Base-by-base conservation (phyloP, 1,140 invertebrate genomes). In the Drosophila nebulosa region DNA sequence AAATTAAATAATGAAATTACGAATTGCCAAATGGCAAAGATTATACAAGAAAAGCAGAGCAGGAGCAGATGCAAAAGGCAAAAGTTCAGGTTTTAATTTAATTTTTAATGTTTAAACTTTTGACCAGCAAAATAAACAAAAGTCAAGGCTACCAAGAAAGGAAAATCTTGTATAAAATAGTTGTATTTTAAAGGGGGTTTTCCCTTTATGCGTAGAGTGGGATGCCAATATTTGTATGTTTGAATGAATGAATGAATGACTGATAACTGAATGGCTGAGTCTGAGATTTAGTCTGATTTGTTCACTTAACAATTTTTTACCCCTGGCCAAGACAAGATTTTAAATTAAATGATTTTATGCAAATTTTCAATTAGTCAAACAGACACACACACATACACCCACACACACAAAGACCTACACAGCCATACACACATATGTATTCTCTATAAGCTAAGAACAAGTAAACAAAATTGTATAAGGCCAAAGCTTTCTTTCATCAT, bases 311-410 rank as follows among this genome's bases (percentile, higher is more conserved):
- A 74, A 78, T 74, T 80, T 78, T 81, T 74, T 63, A 58, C 16
- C 58, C 62, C 61, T 74, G 61, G 64, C 69, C 74, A 86, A 74
- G 71, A 81, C 78, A 81, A 69, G 78, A 86, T 85, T 88, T 85
- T 85, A 81, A 85, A 85, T 85, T 85, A 85, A 86, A 85, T 85
- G 81, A 86, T 86, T 86, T 88, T 88, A 86, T 86, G 81, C 81
- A 86, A 86, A 86, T 86, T 86, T 86, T 86, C 81, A 86, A 86
- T 86, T 88, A 88, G 81, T 68, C 80, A 81, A 79, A 76, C 81
- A 84, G 67, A 75, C 63, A 69, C 67, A 73, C 62, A 46, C 32
- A 27, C 62, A 58, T 36, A 53, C 76, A 67, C 24, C 51, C 46
- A 52, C 18, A 63, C 56, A 75, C 42, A 52, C 59, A 64, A 12